These are phyloP conservation scores for Callaeas wilsoni DNA, from an alignment of 2,113 vertebrate genomes.

Conservation along the genomic window DNA sequence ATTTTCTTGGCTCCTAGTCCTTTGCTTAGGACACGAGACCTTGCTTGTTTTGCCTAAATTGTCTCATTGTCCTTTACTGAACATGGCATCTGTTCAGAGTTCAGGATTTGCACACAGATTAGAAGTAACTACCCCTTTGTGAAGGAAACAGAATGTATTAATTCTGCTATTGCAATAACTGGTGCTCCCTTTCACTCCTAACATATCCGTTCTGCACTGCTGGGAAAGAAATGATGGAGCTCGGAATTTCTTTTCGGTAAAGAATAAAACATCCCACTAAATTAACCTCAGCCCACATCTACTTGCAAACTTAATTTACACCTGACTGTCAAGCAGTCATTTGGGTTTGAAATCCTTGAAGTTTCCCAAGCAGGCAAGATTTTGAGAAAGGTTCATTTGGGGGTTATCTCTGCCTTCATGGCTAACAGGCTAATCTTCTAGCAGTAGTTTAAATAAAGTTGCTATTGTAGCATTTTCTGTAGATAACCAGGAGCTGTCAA, in stretches of 20 bases:
- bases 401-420: constrained; percentile 14
- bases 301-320: constrained; percentile 37
- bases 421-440: constrained; percentile 24
- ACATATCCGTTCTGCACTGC: rapidly evolving
- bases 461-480: constrained; percentile 3
- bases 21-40: neutral
- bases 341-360: constrained; percentile 27
- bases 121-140: neutral
- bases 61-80: neutral
- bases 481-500: constrained; percentile 38
- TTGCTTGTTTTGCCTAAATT: constrained; percentile 25
- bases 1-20: constrained; percentile 14
- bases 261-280: constrained; percentile 11
- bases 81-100: neutral
- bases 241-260: neutral
- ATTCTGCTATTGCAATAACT: neutral
- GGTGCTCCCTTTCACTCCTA: neutral
- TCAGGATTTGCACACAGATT: neutral
- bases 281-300: constrained; percentile 28
- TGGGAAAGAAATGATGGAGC: neutral
- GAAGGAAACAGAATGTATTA: neutral
- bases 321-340: constrained; percentile 7
- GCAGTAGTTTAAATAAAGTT: constrained; percentile 9
- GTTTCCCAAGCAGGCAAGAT: neutral
- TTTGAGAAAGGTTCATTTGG: constrained; percentile 18